Conservation (phyloP, 1,140 invertebrate species). For the Paralvinella palmiformis region DNA sequence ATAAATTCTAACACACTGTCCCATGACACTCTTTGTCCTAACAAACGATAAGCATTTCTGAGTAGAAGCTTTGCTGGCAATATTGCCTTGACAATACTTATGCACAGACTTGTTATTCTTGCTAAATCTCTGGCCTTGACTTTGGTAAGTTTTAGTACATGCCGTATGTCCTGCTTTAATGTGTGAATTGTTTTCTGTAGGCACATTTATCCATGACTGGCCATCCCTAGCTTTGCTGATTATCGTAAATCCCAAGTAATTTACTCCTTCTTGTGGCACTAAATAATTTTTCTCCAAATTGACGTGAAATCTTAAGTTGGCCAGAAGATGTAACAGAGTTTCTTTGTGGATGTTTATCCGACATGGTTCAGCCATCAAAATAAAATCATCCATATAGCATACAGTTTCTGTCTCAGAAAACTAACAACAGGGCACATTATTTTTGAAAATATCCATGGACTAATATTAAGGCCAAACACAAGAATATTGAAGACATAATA, state of each 20-base stretch:
- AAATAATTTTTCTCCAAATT: neutral
- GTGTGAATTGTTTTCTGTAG: neutral
- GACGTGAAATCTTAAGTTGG: neutral
- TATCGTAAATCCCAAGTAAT: neutral
- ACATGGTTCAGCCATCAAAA: neutral
- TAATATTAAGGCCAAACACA: neutral
- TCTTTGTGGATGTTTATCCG: too few species aligned
- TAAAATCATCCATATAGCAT: neutral
- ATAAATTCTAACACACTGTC: neutral
- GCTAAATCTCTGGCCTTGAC: neutral
- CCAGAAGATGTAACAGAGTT: neutral
- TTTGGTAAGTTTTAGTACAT: neutral
- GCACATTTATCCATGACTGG: neutral
- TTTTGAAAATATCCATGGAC: neutral
- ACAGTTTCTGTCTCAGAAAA: neutral
- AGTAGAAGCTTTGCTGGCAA: neutral
- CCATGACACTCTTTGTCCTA: neutral
- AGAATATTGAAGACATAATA: neutral
- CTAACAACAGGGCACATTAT: neutral
- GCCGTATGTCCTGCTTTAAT: neutral
- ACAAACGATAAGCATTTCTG: neutral
- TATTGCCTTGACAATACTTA: neutral
- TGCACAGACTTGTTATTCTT: neutral
- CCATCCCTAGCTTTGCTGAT: neutral
- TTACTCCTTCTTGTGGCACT: neutral